Evolutionary conservation across 1,140 invertebrate species (phyloP), one percentile per base, ranked within the genome.

Genomic region (Drosophila saltans): DNA sequence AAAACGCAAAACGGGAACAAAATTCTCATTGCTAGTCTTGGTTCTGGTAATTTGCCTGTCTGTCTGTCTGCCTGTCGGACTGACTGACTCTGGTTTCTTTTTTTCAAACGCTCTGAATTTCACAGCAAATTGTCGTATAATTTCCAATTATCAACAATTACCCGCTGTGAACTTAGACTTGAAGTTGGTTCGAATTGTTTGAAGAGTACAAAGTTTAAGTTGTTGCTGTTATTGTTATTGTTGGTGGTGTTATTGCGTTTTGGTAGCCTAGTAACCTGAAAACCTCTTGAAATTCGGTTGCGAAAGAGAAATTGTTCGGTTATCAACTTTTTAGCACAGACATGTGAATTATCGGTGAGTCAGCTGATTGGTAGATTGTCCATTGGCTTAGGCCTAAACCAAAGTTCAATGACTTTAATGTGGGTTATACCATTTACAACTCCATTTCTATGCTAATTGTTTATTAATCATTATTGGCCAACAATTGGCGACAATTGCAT

Each of bases 81-180:
- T 10, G 57, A 43, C 16, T 60, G 21, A 62, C 78, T 85, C 78
- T 86, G 52, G 68, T 68, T 78, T 69, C 63, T 56, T 63, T 36
- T 36, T 36, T 36, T 59, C 76, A 67, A 76, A 63, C 61, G 66
- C 66, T 64, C 76, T 78, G 62, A 81, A 84, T 84, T 89, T 84
- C 80, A 81, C 80, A 84, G 80, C 66, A 89, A 84, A 89, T 89
- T 69, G 66, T 69, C 61, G 80, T 80, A 78, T 70, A 75, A 78
- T 89, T 52, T 78, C 70, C 84, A 89, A 88, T 88, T 88, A 88
- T 63, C 80, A 72, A 77, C 84, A 89, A 88, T 88, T 88, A 81
- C 65, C 63, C 75, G 60, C 45, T 57, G 43, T 78, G 73, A 88
- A 89, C 83, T 73, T 71, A 69, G 58, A 52, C 48, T 63, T 82